phyloP scores from a whole-genome alignment of 2,888 invertebrate species.

The Chymomyza fuscimana region DNA sequence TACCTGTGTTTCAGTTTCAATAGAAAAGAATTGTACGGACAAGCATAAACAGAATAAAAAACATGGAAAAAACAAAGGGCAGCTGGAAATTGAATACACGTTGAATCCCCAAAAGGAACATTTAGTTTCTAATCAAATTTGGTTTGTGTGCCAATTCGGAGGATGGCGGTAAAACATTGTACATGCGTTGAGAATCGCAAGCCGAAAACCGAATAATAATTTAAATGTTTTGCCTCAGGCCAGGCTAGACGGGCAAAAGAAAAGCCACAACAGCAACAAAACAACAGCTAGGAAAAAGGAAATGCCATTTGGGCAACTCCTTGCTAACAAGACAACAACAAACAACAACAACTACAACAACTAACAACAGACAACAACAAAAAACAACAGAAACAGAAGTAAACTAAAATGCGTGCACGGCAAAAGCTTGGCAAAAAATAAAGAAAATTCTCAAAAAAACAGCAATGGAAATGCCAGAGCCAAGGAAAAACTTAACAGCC shows the following conservation, averaged over 20 bases:
- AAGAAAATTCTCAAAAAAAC: slow-evolving; percentile 13
- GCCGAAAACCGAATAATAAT: slow-evolving; percentile 51
- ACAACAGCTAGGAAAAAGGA: slow-evolving; percentile 41
- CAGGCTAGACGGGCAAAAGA: slow-evolving; percentile 24
- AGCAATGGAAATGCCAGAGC: background rate
- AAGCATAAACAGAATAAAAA: background rate
- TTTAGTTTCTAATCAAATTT: slow-evolving; percentile 17
- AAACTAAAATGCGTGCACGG: slow-evolving; percentile 15
- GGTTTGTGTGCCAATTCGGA: background rate
- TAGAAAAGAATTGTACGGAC: background rate
- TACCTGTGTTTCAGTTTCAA: background rate
- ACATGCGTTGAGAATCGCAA: background rate
- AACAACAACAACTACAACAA: slow-evolving; percentile 25
- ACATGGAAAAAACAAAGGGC: background rate
- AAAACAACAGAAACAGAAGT: slow-evolving; percentile 15
- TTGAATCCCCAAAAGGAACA: background rate
- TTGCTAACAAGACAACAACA: slow-evolving; percentile 62
- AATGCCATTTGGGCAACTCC: slow-evolving; percentile 65
- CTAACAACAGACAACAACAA: slow-evolving; percentile 32
- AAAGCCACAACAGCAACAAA: slow-evolving; percentile 17
- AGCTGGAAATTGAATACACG: background rate
- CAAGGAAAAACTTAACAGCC: slow-evolving; percentile 57
- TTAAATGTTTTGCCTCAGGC: slow-evolving; percentile 58
- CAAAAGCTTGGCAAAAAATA: background rate
- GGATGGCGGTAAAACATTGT: background rate